These are phyloP conservation scores for Dryomyza anilis DNA, from an alignment of 2,888 invertebrate species.

Conservation along the genomic window DNA sequence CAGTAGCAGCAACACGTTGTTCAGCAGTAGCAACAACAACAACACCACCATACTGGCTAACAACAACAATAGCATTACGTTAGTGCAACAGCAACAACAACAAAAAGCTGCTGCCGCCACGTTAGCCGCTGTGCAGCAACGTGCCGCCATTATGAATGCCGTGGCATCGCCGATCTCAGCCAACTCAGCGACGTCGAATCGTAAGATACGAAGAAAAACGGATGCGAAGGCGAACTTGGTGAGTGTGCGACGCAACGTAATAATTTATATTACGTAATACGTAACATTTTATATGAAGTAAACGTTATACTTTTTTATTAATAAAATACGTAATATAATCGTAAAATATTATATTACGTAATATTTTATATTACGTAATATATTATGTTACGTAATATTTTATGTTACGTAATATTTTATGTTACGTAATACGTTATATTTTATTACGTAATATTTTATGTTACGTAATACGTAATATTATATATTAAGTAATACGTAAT, in stretches of 20 bases:
- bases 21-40: conserved; percentile 37
- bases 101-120: conserved; percentile 47
- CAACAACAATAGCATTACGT: conserved; percentile 38
- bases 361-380: no score
- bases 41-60: conserved; percentile 36
- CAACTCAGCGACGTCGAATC: conserved; percentile 66
- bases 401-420: no score
- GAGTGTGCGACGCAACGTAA: conserved; percentile 29
- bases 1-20: conserved; percentile 39
- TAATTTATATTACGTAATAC: no score
- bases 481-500: no score
- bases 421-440: no score
- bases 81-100: conserved; percentile 45
- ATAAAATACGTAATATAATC: no score
- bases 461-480: no score
- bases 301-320: no score
- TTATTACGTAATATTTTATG: no score
- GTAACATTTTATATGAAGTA: no score
- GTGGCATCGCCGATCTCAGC: conserved; percentile 61
- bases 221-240: conserved; percentile 65
- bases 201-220: conserved; percentile 74
- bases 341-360: no score
- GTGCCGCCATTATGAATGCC: conserved; percentile 61
- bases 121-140: conserved; percentile 49
- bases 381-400: no score